These are phyloP conservation scores for Isichthys henryi DNA, from an alignment of 2,113 vertebrate genomes.

Conservation along the genomic window DNA sequence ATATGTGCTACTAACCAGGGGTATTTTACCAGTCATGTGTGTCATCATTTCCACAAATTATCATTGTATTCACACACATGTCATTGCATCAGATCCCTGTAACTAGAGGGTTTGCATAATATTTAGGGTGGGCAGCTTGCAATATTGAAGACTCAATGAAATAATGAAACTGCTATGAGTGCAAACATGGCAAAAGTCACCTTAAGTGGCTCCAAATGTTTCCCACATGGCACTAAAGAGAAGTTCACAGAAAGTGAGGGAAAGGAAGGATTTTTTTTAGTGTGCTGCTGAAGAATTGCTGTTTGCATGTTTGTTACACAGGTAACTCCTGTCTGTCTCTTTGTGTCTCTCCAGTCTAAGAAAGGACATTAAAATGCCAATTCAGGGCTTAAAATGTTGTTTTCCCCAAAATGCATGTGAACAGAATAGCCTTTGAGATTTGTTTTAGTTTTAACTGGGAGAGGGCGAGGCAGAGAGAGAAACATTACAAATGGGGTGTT, in stretches of 20 bases:
- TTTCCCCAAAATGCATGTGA: background rate
- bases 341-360: background rate
- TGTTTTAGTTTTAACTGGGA: background rate
- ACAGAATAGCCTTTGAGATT: background rate
- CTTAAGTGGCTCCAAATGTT: background rate
- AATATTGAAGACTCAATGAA: background rate
- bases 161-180: background rate
- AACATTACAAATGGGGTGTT: background rate
- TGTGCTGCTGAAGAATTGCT: background rate
- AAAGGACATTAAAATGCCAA: background rate
- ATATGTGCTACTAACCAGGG: background rate
- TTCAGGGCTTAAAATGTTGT: background rate
- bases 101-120: background rate
- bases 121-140: background rate
- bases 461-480: background rate
- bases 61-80: background rate
- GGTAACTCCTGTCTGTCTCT: background rate
- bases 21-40: background rate
- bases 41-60: background rate
- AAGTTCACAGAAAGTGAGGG: background rate
- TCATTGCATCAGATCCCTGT: background rate
- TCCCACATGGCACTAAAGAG: background rate
- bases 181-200: background rate
- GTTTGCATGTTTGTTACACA: background rate
- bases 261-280: background rate